Conservation (phyloP, 2,888 invertebrate species). For the Mechanitis messenoides region DNA sequence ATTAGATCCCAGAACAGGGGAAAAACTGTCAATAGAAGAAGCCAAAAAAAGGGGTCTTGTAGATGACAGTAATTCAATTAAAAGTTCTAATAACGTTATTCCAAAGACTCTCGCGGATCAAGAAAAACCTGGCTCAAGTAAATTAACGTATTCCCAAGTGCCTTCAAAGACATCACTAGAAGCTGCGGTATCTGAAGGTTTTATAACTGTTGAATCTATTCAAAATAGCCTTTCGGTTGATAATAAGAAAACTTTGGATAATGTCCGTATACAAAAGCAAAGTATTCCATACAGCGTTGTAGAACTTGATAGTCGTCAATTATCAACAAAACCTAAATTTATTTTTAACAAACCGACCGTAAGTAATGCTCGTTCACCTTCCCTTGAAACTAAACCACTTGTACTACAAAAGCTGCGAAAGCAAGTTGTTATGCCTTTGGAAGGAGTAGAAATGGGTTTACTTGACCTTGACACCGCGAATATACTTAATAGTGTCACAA, state of each 20-base stretch:
- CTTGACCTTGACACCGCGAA: constrained; percentile 86
- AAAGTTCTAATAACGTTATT: neutral
- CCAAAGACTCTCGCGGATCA: neutral
- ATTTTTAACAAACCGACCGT: constrained; percentile 76
- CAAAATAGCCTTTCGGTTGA: constrained; percentile 64
- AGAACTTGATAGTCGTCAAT: constrained; percentile 74
- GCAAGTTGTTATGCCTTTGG: constrained; percentile 83
- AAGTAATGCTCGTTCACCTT: constrained; percentile 52
- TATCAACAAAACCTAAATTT: constrained; percentile 81
- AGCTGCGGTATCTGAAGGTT: constrained; percentile 76
- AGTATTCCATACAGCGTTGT: constrained; percentile 65
- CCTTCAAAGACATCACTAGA: constrained; percentile 74
- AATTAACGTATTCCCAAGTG: constrained; percentile 44
- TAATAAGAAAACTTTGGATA: constrained; percentile 44
- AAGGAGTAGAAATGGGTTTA: constrained; percentile 86
- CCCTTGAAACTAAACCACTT: constrained; percentile 81
- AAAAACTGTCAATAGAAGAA: constrained; percentile 82
- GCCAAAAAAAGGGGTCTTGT: constrained; percentile 76
- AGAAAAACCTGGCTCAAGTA: constrained; percentile 35
- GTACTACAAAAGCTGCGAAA: constrained; percentile 87
- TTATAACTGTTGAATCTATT: constrained; percentile 73
- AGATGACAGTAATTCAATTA: constrained; percentile 7
- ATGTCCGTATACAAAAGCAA: constrained; percentile 37
- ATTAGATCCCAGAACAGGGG: constrained; percentile 83
- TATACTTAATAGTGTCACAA: constrained; percentile 79